Evolutionary conservation across 30 jellyfish, hydroid and myxozoan genomes (phyloP).

Genomic region (Rhopilema esculentum): DNA sequence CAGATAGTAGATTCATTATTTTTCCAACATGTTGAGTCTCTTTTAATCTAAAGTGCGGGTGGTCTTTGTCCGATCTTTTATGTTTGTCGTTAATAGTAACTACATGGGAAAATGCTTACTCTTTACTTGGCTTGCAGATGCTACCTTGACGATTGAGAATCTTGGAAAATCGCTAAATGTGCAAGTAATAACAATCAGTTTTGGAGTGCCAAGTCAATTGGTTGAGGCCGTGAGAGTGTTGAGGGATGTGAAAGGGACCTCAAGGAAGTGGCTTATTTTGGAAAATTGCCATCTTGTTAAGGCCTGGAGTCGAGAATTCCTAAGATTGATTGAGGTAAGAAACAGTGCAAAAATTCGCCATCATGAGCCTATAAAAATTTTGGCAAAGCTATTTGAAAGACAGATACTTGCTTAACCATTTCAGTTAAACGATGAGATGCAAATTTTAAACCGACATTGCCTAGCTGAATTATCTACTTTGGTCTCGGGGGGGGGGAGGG

Average conservation of each 20-base stretch:
- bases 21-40: too few species aligned
- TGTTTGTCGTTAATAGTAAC: too few species aligned
- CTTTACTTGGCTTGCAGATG: conserved; percentile 43
- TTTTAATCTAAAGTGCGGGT: too few species aligned
- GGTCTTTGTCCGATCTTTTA: too few species aligned
- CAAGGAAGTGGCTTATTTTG: conserved; percentile 55
- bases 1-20: too few species aligned
- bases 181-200: conserved; percentile 43
- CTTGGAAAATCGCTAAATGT: conserved; percentile 15
- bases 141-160: conserved; percentile 32
- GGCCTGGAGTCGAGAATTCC: conserved; percentile 54
- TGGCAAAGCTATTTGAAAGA: not conserved
- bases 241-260: conserved; percentile 12
- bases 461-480: too few species aligned
- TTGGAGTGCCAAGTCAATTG: conserved; percentile 62
- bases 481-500: too few species aligned
- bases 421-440: too few species aligned
- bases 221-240: conserved; percentile 33
- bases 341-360: not conserved
- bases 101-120: too few species aligned
- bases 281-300: conserved; percentile 74
- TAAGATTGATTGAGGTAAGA: conserved; percentile 58
- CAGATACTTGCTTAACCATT: too few species aligned
- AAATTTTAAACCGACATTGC: too few species aligned
- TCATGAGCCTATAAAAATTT: not conserved